Conservation (phyloP, 2,888 invertebrate species). For the Hypena proboscidalis region DNA sequence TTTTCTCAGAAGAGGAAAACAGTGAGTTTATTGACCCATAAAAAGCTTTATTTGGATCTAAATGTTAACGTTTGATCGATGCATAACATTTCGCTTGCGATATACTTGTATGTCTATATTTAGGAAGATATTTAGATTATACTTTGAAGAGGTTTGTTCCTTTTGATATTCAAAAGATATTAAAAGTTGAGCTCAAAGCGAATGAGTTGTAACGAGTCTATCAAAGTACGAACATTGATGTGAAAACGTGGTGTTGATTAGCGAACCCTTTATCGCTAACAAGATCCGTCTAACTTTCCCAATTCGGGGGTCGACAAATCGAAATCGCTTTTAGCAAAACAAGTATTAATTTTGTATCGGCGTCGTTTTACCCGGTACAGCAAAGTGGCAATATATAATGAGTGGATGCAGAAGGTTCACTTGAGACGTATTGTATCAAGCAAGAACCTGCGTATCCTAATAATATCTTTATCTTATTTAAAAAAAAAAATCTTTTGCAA, state of each 20-base stretch:
- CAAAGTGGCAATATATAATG: too few relatives aligned
- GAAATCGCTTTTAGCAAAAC: conserved; percentile 84
- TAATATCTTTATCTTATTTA: too few relatives aligned
- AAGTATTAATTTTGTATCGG: conserved; percentile 85
- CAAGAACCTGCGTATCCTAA: too few relatives aligned
- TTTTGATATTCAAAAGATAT: conserved; percentile 22
- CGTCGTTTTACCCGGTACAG: conserved; percentile 45
- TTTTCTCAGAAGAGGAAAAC: conserved; percentile 8
- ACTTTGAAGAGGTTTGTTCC: conserved; percentile 9
- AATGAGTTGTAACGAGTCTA: conserved; percentile 44
- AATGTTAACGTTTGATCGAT: neutral
- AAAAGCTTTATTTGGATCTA: conserved; percentile 13
- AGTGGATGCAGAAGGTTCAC: too few relatives aligned
- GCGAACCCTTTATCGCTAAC: conserved; percentile 81
- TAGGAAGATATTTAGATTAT: conserved; percentile 7
- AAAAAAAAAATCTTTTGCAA: too few relatives aligned
- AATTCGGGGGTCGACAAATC: conserved; percentile 82
- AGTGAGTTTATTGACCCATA: conserved; percentile 7
- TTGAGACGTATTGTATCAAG: too few relatives aligned
- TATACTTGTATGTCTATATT: too few relatives aligned
- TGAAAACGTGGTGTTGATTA: conserved; percentile 67
- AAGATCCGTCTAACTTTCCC: conserved; percentile 81
- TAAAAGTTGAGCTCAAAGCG: conserved; percentile 19
- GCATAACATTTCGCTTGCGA: too few relatives aligned
- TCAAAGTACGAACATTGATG: conserved; percentile 51